These are phyloP conservation scores for Eulithis prunata DNA, from an alignment of 2,888 invertebrate species.

Conservation along the genomic window DNA sequence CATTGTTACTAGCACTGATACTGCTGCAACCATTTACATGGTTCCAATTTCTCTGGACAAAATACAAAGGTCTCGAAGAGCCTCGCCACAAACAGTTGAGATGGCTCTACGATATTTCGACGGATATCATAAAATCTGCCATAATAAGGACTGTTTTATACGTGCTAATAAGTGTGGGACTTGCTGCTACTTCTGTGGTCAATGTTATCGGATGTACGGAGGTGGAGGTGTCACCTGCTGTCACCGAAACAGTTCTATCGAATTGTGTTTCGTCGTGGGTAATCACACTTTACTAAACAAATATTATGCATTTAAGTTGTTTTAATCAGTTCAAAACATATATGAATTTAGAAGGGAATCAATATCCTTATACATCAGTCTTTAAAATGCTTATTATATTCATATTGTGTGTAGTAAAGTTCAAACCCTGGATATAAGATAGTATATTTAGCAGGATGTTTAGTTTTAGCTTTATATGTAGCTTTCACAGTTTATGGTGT, in stretches of 20 bases:
- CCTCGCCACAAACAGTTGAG: conserved; percentile 82
- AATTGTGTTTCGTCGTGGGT: conserved; percentile 82
- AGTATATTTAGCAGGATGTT: no score
- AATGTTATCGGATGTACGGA: conserved; percentile 83
- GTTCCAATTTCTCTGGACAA: conserved; percentile 89
- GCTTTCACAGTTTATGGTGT: neutral
- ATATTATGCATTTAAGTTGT: no score
- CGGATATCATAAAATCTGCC: conserved; percentile 86
- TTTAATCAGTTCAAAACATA: no score
- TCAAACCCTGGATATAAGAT: no score
- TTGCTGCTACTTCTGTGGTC: conserved; percentile 86
- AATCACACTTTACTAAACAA: conserved; percentile 42
- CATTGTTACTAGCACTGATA: conserved; percentile 61
- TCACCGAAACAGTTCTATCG: conserved; percentile 60
- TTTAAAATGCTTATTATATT: no score
- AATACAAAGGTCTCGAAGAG: conserved; percentile 76
- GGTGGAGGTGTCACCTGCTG: conserved; percentile 52
- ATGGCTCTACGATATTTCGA: conserved; percentile 85
- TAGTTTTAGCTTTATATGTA: no score
- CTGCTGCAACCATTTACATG: conserved; percentile 88
- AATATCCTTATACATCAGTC: no score
- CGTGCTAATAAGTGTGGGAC: conserved; percentile 86
- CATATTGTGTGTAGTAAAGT: no score
- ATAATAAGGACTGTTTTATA: conserved; percentile 87
- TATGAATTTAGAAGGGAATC: no score